Conservation (phyloP, 2,888 invertebrate genomes). For the Lochmaea capreae region DNA sequence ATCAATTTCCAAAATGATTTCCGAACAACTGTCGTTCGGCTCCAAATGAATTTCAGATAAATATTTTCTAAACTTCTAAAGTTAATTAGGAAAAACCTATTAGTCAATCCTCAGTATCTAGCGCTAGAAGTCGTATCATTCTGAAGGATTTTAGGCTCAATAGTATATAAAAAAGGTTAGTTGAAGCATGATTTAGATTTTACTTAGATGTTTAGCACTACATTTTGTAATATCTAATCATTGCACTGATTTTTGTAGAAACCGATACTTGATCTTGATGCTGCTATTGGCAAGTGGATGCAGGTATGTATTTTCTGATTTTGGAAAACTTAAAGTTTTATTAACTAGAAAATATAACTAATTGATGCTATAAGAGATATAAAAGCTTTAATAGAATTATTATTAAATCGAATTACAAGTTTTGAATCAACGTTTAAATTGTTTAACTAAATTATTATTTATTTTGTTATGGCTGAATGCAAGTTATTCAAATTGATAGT, state of each 20-base stretch:
- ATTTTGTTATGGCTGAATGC: neutral
- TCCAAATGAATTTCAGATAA: neutral
- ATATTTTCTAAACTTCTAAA: slow-evolving; percentile 5
- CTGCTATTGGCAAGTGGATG: slow-evolving; percentile 58
- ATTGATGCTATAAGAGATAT: neutral
- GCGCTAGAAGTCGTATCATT: slow-evolving; percentile 28
- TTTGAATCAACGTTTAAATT: neutral
- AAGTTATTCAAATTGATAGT: no score
- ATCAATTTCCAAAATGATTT: no score
- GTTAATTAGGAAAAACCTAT: slow-evolving; percentile 8
- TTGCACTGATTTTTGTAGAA: slow-evolving; percentile 51
- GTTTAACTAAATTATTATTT: neutral
- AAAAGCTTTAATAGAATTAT: neutral
- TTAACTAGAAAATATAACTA: neutral
- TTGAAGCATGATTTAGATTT: slow-evolving; percentile 46
- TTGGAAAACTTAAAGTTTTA: slow-evolving; percentile 21
- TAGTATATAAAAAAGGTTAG: slow-evolving; percentile 48
- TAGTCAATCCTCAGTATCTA: slow-evolving; percentile 28
- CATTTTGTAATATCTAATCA: slow-evolving; percentile 24
- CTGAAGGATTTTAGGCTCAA: slow-evolving; percentile 35
- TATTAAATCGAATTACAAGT: neutral
- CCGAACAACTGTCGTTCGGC: no score
- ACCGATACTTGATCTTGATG: slow-evolving; percentile 53
- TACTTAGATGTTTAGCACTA: slow-evolving; percentile 14
- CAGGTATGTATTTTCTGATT: slow-evolving; percentile 50